Conservation (phyloP, 2,797 vertebrate genomes). For the Sus cebifrons region DNA sequence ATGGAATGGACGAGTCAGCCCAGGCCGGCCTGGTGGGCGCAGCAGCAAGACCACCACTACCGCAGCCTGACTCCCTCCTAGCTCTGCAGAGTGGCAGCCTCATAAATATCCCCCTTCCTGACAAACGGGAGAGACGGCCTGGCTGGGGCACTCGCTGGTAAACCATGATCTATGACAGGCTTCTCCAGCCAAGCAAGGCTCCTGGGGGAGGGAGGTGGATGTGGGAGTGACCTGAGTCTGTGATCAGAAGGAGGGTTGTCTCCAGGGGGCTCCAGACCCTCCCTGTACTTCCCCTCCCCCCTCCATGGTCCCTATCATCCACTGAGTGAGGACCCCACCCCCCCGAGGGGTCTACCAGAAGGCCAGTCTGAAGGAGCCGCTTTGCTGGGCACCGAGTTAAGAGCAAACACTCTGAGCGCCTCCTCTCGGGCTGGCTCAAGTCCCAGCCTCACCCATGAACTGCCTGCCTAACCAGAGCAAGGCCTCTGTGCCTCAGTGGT, state of each 20-base stretch:
- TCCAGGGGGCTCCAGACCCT: neutral
- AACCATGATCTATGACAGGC: neutral
- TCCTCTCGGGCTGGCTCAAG: neutral
- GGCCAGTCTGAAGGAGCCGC: neutral
- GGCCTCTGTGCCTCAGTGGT: neutral
- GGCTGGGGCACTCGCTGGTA: neutral
- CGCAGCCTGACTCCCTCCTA: neutral
- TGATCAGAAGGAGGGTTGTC: neutral
- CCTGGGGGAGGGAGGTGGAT: fast-evolving
- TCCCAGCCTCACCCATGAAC: neutral
- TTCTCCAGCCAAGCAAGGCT: neutral
- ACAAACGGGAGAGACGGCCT: neutral
- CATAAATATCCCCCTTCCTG: neutral
- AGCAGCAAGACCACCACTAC: fast-evolving
- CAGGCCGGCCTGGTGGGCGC: fast-evolving
- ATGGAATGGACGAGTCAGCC: neutral
- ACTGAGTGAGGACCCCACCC: neutral
- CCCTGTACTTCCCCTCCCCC: neutral
- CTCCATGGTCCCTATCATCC: fast-evolving
- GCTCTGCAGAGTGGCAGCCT: neutral
- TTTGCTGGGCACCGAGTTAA: fast-evolving
- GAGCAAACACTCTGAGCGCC: neutral
- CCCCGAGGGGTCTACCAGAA: neutral
- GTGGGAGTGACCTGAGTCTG: neutral
- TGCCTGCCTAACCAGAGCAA: neutral